Percentiles rank a stretch among this genome's conserved stretches.
phyloP scores from a whole-genome alignment of 2,113 vertebrate genomes.

The Phainopepla nitens region DNA sequence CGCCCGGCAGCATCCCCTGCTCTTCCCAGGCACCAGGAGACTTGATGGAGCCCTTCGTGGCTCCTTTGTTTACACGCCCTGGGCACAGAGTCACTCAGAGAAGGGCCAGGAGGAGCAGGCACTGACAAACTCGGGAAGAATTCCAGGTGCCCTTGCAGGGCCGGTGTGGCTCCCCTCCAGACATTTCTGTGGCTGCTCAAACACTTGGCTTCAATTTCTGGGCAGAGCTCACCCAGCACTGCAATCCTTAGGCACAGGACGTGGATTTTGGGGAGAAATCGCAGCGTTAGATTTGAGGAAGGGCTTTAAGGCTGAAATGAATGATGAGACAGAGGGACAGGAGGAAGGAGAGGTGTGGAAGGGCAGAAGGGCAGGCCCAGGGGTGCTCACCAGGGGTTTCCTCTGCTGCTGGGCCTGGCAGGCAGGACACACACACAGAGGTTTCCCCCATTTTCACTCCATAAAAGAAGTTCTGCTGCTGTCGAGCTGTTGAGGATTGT shows the following conservation, averaged over 20 bases:
- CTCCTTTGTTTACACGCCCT: not conserved
- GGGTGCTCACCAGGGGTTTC: not conserved
- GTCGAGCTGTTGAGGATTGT: not conserved
- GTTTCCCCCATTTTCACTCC: not conserved
- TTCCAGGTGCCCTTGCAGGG: not conserved
- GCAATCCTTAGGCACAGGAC: not conserved
- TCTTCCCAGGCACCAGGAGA: not conserved
- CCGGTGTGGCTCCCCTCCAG: accelerated
- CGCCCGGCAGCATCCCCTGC: not conserved
- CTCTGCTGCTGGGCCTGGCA: not conserved
- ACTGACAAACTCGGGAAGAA: not conserved
- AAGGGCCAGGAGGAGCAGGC: not conserved
- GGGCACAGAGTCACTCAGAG: not conserved
- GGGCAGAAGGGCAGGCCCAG: not conserved
- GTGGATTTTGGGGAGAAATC: not conserved
- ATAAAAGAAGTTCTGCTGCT: not conserved
- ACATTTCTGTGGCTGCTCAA: not conserved
- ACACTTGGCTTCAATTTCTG: not conserved
- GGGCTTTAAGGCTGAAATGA: not conserved
- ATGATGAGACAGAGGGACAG: not conserved
- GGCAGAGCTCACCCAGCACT: not conserved
- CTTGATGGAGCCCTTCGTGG: not conserved
- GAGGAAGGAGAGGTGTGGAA: not conserved
- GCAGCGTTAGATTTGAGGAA: not conserved
- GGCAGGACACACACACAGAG: not conserved